Evolutionary conservation across 2,888 invertebrate species (phyloP).

Genomic region (Hofmannophila pseudospretella): DNA sequence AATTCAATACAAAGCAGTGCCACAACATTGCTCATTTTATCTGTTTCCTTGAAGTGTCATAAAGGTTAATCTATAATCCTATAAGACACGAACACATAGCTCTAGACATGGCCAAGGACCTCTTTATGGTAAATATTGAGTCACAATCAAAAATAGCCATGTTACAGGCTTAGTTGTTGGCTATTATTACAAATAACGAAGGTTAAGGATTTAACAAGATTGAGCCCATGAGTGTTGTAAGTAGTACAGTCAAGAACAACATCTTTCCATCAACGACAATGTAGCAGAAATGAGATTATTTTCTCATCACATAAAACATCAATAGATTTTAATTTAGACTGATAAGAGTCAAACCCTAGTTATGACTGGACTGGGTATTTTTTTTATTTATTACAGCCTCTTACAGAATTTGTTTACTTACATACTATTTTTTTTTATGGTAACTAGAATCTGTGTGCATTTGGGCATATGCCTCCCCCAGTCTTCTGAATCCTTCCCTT

Average conservation of each 20-base stretch:
- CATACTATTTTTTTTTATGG: no score
- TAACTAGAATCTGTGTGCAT: no score
- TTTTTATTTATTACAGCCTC: no score
- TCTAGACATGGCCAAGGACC: background rate
- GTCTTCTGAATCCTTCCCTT: no score
- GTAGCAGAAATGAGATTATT: no score
- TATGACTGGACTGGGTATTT: no score
- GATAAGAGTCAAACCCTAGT: no score
- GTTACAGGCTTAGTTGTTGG: background rate
- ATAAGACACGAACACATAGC: background rate
- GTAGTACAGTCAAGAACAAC: background rate
- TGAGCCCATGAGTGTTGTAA: background rate
- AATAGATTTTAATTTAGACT: no score
- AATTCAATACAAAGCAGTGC: no score
- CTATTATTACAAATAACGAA: background rate
- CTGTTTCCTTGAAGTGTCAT: background rate
- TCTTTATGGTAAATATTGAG: background rate
- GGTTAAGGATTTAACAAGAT: background rate
- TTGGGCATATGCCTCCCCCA: no score
- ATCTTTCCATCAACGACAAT: background rate
- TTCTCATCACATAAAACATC: no score
- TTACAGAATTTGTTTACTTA: no score
- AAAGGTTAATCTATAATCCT: background rate
- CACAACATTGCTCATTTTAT: background rate
- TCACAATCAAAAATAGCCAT: constrained; percentile 1